phyloP scores from a whole-genome alignment of 1,140 invertebrate genomes.

The Apis laboriosa region DNA sequence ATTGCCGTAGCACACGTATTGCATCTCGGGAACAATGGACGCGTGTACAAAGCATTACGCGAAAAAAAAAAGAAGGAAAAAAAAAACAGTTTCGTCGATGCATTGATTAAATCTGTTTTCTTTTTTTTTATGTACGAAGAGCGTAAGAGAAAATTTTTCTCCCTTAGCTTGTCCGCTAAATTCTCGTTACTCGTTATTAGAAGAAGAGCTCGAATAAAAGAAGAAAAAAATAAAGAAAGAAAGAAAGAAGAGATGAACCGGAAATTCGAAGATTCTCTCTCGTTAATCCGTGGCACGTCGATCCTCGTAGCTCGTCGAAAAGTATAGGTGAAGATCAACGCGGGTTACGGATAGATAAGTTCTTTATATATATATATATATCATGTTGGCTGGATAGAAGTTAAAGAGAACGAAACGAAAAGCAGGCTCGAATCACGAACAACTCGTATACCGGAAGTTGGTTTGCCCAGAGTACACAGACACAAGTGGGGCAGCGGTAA shows the following conservation, averaged over 20 bases:
- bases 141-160: too few relatives aligned
- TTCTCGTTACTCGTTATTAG: too few relatives aligned
- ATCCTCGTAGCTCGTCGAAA: background rate
- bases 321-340: background rate
- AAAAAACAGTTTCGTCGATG: slow-evolving; percentile 2
- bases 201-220: too few relatives aligned
- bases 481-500: slow-evolving; percentile 3
- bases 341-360: background rate
- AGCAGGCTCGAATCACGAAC: slow-evolving; percentile 11
- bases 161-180: too few relatives aligned
- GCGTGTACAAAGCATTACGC: background rate
- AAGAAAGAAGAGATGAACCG: too few relatives aligned
- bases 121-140: too few relatives aligned
- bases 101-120: slow-evolving; percentile 24
- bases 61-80: background rate
- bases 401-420: background rate
- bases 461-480: background rate
- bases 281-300: slow-evolving; percentile 2
- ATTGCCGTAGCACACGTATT: background rate
- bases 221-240: too few relatives aligned
- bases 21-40: background rate
- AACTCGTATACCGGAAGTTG: background rate
- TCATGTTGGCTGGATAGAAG: background rate
- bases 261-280: background rate
- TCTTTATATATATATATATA: background rate